A percentile compares a stretch with the other conserved stretches of the same genome.
These are phyloP conservation scores for Nomia melanderi DNA, from an alignment of 1,140 invertebrate genomes.

Conservation along the genomic window DNA sequence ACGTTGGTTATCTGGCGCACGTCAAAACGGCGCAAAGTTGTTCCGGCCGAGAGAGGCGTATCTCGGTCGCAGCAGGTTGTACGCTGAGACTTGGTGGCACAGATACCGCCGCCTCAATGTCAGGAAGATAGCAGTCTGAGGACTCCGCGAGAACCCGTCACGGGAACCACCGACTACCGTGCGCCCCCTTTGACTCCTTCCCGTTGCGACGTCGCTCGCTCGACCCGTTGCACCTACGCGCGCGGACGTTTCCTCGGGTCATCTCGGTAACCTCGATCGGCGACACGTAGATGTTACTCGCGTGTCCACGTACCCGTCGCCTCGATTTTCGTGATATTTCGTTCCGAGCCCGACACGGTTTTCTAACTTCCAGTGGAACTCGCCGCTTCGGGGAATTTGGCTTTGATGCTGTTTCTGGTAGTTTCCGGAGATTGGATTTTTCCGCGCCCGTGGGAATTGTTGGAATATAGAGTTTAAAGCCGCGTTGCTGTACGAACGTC, in stretches of 20 bases:
- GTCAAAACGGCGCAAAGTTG: constrained; percentile 78
- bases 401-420: too few species aligned
- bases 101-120: constrained; percentile 76
- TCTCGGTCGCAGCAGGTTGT: constrained; percentile 74
- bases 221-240: constrained; percentile 13
- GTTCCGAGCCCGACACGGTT: not conserved
- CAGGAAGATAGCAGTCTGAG: constrained; percentile 71
- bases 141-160: constrained; percentile 53
- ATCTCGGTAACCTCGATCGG: constrained; percentile 41
- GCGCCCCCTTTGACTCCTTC: constrained; percentile 34
- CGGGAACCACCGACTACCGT: constrained; percentile 42
- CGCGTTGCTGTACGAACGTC: too few species aligned
- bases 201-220: too few species aligned
- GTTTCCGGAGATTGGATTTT: too few species aligned
- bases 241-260: constrained; percentile 43
- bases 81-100: constrained; percentile 70
- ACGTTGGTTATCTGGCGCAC: constrained; percentile 71
- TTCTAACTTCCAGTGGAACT: not conserved
- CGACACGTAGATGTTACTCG: too few species aligned
- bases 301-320: too few species aligned
- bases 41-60: constrained; percentile 64
- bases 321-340: not conserved
- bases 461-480: too few species aligned
- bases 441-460: too few species aligned
- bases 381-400: too few species aligned